Base-by-base conservation (phyloP, 2,113 vertebrate genomes). In the Sphaerodactylus townsendi region DNA sequence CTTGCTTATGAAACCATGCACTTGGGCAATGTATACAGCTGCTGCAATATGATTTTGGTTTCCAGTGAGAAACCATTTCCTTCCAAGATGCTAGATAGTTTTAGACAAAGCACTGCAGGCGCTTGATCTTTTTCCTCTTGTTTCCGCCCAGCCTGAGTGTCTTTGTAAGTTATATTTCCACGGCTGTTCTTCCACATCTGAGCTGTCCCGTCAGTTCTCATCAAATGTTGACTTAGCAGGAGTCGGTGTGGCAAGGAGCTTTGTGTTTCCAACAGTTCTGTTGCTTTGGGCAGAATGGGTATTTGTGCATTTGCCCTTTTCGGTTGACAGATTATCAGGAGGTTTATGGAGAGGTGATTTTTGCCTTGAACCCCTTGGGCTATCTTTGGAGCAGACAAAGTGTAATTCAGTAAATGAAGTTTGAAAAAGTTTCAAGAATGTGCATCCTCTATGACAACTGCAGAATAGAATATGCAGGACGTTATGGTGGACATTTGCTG, bases 171-270 rank as follows among this genome's bases (percentile, higher is more conserved):
- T 75, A 33, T 87, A 0, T 84, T 89, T 72, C 46, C 30, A 17
- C 75, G 30, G 66, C 86, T 13, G 65, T 14, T 1, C 48, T 87
- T 88, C 89, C 30, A 5, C 19, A 13, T 28, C 44, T 86, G 35
- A 73, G 33, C 64, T 85, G 80, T 84, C 81, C 19, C 56, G 64
- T 44, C 17, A 10, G 25, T 90, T 80, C 15, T 90, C 59, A 74
- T 1, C n/a, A 77, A 76, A 80, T 65, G 19, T 59, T 86, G 44
- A 71, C 76, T 83, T 90, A 50, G 50, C 15, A 56, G 33, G 2
- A 82, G 17, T 82, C 37, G 71, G 3, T 75, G 1, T 74, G 48
- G 7, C 75, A 62, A 65, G 25, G 80, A 15, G 33, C 79, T 84
- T 66, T 81, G 23, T 50, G 10, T n/a, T 65, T 70, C 33, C 82